Conservation (phyloP, 2,113 vertebrate species). For the Zosterops hypoxanthus region DNA sequence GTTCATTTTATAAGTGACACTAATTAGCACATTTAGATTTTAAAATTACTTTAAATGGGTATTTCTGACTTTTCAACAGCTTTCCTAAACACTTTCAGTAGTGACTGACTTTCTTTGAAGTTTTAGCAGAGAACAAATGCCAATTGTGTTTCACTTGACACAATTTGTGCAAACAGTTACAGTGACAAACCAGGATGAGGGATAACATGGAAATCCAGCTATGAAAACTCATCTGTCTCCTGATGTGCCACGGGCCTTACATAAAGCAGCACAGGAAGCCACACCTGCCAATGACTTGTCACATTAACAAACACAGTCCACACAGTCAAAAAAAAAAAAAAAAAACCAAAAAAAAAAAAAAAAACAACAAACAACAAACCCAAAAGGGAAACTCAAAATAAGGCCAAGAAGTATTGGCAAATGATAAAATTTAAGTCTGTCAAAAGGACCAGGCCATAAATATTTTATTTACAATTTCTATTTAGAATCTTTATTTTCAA, state of each 20-base stretch:
- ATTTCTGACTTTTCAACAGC: neutral
- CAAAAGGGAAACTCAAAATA: neutral
- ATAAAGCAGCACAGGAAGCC: neutral
- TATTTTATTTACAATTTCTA: constrained; percentile 45
- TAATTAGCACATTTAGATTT: neutral
- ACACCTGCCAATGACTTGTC: neutral
- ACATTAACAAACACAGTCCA: neutral
- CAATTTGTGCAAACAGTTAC: neutral
- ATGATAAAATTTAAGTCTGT: neutral
- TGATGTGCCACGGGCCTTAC: neutral
- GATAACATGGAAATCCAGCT: neutral
- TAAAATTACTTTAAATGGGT: neutral
- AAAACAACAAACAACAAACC: neutral
- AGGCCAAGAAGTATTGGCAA: constrained; percentile 6
- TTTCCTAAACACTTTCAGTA: neutral
- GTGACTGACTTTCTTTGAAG: neutral
- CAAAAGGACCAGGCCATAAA: constrained; percentile 35
- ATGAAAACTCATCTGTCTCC: neutral
- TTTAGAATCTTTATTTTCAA: constrained; percentile 5
- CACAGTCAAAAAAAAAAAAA: neutral
- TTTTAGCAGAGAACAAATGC: neutral
- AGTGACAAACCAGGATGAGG: neutral
- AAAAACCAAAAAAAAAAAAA: too few relatives aligned
- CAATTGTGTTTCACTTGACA: neutral
- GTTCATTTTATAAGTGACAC: neutral